phyloP scores from a whole-genome alignment of 2,888 invertebrate genomes.

The Pseudococcus jackbeardsleyi region DNA sequence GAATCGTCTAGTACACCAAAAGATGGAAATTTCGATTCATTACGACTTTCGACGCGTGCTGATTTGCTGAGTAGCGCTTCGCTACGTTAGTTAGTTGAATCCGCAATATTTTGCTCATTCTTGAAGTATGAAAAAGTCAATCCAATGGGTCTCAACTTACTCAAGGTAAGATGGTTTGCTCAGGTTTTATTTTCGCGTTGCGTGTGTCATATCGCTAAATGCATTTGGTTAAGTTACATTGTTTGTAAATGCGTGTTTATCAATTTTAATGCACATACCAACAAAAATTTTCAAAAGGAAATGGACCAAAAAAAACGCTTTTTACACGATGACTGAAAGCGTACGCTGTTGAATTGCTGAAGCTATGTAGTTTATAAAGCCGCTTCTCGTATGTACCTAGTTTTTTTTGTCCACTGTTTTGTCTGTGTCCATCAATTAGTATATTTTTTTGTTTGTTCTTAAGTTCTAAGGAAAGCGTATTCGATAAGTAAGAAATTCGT shows the following conservation, averaged over 20 bases:
- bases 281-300: not conserved
- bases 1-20: no score
- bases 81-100: not conserved
- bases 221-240: no score
- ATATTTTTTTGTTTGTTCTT: not conserved
- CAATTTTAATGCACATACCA: no score
- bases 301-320: conserved; percentile 1
- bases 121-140: no score
- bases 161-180: not conserved
- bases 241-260: not conserved
- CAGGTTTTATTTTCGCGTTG: not conserved
- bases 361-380: conserved; percentile 69
- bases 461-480: not conserved
- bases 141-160: not conserved
- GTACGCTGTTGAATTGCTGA: conserved; percentile 30
- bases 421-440: not conserved
- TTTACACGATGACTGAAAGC: conserved; percentile 58
- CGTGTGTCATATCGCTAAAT: not conserved
- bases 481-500: not conserved
- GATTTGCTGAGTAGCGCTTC: no score
- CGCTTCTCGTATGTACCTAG: conserved; percentile 50
- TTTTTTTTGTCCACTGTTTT: conserved; percentile 50
- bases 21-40: no score
- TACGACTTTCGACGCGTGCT: no score
- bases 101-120: no score